These are phyloP conservation scores for Bubalus kerabau DNA, from an alignment of 2,113 vertebrate genomes.

Conservation along the genomic window DNA sequence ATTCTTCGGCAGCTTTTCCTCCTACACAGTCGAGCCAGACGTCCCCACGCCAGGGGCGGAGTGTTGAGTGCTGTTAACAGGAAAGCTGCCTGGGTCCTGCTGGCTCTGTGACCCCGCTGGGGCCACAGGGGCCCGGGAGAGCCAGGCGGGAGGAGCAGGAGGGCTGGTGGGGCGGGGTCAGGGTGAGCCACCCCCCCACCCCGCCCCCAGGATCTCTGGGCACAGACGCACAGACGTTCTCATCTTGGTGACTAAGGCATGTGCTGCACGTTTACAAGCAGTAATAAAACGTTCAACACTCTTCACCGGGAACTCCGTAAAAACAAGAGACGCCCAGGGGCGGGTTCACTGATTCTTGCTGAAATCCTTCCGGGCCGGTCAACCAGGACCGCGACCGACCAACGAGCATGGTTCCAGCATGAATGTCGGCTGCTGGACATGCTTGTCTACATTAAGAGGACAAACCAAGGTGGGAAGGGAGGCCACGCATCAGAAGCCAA, in stretches of 20 bases:
- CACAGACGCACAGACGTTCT: rapidly evolving
- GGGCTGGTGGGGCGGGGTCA: not conserved
- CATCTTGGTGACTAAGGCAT: not conserved
- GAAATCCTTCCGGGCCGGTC: rapidly evolving
- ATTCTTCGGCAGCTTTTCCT: not conserved
- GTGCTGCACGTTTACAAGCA: rapidly evolving
- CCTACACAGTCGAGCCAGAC: not conserved
- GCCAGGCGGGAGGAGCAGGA: rapidly evolving
- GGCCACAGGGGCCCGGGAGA: not conserved
- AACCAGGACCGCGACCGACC: rapidly evolving
- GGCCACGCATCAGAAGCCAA: rapidly evolving
- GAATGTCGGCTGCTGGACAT: rapidly evolving
- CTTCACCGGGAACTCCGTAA: rapidly evolving
- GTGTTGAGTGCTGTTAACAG: no score
- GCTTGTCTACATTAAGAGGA: rapidly evolving
- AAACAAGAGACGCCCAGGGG: rapidly evolving
- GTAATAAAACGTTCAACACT: rapidly evolving
- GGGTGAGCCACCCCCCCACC: not conserved
- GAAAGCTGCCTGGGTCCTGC: not conserved
- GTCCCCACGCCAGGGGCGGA: rapidly evolving
- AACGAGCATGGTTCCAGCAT: rapidly evolving
- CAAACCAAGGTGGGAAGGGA: rapidly evolving
- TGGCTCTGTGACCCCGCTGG: not conserved
- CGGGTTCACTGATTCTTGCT: rapidly evolving
- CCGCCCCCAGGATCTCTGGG: rapidly evolving